Conservation (phyloP, 1,140 invertebrate genomes). For the Leptinotarsa texana region DNA sequence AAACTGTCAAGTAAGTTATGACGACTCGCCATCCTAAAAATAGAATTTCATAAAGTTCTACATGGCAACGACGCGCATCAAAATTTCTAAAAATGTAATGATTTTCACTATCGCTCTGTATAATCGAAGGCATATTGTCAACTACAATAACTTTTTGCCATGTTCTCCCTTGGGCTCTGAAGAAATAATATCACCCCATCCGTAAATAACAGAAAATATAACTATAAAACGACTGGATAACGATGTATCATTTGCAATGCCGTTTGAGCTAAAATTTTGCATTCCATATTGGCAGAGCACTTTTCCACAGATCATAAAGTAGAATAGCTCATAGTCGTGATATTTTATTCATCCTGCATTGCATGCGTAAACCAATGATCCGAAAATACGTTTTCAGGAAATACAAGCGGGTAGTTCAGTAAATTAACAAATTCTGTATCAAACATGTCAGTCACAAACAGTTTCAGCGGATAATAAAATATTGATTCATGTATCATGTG, state of each 20-base stretch:
- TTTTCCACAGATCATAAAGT: conserved; percentile 53
- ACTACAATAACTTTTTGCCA: too few species aligned
- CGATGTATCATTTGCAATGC: conserved; percentile 44
- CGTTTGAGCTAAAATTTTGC: conserved; percentile 48
- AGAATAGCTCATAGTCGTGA: conserved; percentile 45
- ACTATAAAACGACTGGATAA: conserved; percentile 14
- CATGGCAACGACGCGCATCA: too few species aligned
- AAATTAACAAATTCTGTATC: conserved; percentile 39
- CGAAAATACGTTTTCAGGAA: conserved; percentile 49
- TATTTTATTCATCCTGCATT: conserved; percentile 54
- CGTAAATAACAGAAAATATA: conserved; percentile 14
- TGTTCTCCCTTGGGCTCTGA: background rate
- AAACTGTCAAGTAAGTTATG: too few species aligned
- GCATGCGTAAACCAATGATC: conserved; percentile 50
- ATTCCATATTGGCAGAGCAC: conserved; percentile 49
- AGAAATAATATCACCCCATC: conserved; percentile 1
- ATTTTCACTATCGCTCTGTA: too few species aligned
- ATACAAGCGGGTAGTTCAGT: conserved; percentile 34
- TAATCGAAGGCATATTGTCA: too few species aligned
- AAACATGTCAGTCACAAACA: conserved; percentile 41
- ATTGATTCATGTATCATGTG: conserved; percentile 35
- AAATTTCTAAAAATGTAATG: too few species aligned
- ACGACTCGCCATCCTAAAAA: too few species aligned
- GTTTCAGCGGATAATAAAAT: conserved; percentile 38
- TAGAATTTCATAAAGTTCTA: too few species aligned